These are phyloP conservation scores for Hippoglossus stenolepis DNA, from an alignment of 2,113 vertebrate species.

Conservation along the genomic window DNA sequence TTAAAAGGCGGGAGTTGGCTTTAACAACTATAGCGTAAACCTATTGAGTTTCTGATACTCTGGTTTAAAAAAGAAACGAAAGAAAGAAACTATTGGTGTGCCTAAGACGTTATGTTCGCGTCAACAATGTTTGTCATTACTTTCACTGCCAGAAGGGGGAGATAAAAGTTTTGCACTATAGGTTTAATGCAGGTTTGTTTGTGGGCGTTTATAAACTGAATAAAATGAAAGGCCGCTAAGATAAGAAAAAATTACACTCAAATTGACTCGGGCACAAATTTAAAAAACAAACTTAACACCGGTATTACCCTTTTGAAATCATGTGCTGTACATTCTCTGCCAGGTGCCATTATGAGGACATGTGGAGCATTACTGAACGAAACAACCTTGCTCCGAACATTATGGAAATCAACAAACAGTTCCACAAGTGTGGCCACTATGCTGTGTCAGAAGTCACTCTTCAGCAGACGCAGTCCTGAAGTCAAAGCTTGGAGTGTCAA, in stretches of 20 bases:
- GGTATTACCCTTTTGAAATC: constrained; percentile 37
- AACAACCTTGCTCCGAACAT: constrained; percentile 18
- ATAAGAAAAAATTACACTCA: background rate
- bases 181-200: background rate
- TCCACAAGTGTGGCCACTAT: constrained; percentile 1
- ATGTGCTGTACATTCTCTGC: constrained; percentile 2
- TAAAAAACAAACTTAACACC: constrained; percentile 19
- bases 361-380: constrained; percentile 13
- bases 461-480: constrained; percentile 51
- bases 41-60: background rate
- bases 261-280: constrained; percentile 10
- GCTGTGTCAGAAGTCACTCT: constrained; percentile 46
- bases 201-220: background rate
- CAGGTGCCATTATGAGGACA: background rate
- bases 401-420: constrained; percentile 13
- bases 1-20: too few relatives aligned
- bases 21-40: too few relatives aligned
- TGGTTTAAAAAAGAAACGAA: background rate
- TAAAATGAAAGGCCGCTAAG: background rate
- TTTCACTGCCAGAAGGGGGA: too few relatives aligned
- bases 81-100: background rate
- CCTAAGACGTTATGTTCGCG: too few relatives aligned
- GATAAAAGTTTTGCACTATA: background rate
- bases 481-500: constrained; percentile 25
- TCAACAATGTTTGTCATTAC: too few relatives aligned